phyloP scores from a whole-genome alignment of 2,797 vertebrate genomes.

The Acanthis flammea region DNA sequence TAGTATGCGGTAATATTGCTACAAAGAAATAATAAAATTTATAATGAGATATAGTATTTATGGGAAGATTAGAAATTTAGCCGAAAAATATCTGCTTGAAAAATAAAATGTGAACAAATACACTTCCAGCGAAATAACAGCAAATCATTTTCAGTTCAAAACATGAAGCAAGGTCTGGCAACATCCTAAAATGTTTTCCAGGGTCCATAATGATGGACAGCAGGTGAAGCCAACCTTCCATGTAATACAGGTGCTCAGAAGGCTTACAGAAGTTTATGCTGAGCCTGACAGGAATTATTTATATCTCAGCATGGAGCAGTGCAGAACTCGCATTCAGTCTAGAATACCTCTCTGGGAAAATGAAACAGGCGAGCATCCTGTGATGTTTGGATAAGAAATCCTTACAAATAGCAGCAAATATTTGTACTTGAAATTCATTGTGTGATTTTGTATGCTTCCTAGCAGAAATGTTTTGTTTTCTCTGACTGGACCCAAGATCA shows the following conservation, averaged over 20 bases:
- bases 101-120: slow-evolving; percentile 25
- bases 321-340: neutral
- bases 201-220: neutral
- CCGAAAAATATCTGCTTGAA: slow-evolving; percentile 15
- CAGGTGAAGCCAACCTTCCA: neutral
- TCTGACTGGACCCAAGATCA: neutral
- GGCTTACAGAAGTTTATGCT: neutral
- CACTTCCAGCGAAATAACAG: neutral
- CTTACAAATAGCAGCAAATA: neutral
- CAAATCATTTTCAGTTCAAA: neutral
- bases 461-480: neutral
- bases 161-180: neutral
- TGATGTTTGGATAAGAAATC: neutral
- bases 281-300: neutral
- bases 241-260: neutral
- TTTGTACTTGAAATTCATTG: neutral
- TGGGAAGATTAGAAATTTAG: slow-evolving; percentile 23
- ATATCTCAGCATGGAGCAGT: neutral
- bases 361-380: neutral
- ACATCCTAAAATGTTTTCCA: neutral
- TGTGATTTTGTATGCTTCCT: neutral
- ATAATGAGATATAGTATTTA: neutral
- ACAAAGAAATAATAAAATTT: neutral
- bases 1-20: neutral
- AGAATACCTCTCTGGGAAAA: neutral